A percentile compares a stretch with the other conserved stretches of the same genome.
phyloP scores from a whole-genome alignment of 1,140 invertebrate species.

The Neuroterus valhalla region DNA sequence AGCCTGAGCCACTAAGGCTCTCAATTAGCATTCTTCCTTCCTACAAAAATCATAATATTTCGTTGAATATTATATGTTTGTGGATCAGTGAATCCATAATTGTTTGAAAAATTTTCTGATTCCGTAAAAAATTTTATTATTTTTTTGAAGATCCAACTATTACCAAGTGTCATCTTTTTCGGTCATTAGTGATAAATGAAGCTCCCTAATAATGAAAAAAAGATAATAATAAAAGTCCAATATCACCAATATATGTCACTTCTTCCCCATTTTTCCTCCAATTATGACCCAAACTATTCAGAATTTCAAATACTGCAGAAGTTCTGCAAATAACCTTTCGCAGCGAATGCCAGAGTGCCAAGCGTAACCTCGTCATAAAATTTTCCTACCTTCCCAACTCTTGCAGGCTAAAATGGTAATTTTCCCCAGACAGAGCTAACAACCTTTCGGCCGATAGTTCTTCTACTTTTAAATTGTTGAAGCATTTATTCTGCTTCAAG shows the following conservation, averaged over 20 bases:
- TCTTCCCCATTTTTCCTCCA: not conserved
- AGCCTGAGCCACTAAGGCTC: too few relatives aligned
- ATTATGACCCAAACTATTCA: conserved; percentile 31
- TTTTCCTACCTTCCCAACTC: not conserved
- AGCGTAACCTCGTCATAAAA: conserved; percentile 12
- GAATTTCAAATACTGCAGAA: not conserved
- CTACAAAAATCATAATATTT: too few relatives aligned
- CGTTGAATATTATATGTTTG: too few relatives aligned
- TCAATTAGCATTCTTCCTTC: too few relatives aligned
- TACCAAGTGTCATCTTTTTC: too few relatives aligned
- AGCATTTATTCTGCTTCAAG: not conserved
- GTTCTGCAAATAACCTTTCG: not conserved
- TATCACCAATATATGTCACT: not conserved
- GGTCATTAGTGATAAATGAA: too few relatives aligned
- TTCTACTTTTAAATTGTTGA: not conserved
- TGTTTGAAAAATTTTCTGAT: too few relatives aligned
- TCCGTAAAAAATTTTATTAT: too few relatives aligned
- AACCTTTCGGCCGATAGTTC: not conserved
- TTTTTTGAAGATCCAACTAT: too few relatives aligned
- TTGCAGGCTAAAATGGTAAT: not conserved
- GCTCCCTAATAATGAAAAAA: too few relatives aligned
- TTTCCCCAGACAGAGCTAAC: not conserved
- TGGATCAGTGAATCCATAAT: too few relatives aligned
- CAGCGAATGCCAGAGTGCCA: not conserved
- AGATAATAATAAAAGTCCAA: conserved; percentile 15